Evolutionary conservation across 1,140 invertebrate species (phyloP), one percentile per base, ranked within the genome.

Genomic region (Capitella teleta): DNA sequence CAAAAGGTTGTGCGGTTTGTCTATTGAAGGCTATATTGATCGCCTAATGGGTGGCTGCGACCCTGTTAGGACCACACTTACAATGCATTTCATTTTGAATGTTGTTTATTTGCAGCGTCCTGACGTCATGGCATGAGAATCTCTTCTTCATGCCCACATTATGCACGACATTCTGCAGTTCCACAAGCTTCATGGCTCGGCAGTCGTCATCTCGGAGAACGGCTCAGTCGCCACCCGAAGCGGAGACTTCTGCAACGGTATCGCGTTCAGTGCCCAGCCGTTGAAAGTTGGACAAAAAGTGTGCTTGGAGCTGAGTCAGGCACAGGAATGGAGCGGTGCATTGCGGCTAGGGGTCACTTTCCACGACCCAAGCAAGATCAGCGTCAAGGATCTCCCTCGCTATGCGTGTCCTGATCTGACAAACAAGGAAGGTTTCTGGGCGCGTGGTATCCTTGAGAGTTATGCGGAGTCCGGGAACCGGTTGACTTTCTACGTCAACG

Each of bases 301-400:
- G 18, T 63, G 63, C 30, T 18, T 74, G 1, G 59, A 69, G 40
- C 38, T 73, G 23, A 56, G 54, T 1, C 58, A 53, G 21, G 57
- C 57, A 5, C 44, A 52, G 16, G 55, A 61, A 47, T 74, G 72
- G 72, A 72, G 63, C 43, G 72, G 72, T 5, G 66, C 59, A 5
- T 41, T 74, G n/a, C 55, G 71, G 5, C 47, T 74, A 14, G 73
- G 73, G 8, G 55, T 74, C 5, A 73, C 71, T 2, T 43, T 61
- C 0, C 37, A 61, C 14, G 62, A 74, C 55, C 73, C 72, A 2
- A 46, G 38, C 5, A 58, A 54, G 18, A 42, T 69, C 10, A 42
- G 41, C 3, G 41, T 43, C 5, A 47, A 48, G 21, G 54, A 61
- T 25, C 49, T 73, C 5, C 69, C 70, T 10, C 61, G 60, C 28